Base-by-base conservation (phyloP, 1,140 invertebrate species). In the Diachasmimorpha longicaudata region DNA sequence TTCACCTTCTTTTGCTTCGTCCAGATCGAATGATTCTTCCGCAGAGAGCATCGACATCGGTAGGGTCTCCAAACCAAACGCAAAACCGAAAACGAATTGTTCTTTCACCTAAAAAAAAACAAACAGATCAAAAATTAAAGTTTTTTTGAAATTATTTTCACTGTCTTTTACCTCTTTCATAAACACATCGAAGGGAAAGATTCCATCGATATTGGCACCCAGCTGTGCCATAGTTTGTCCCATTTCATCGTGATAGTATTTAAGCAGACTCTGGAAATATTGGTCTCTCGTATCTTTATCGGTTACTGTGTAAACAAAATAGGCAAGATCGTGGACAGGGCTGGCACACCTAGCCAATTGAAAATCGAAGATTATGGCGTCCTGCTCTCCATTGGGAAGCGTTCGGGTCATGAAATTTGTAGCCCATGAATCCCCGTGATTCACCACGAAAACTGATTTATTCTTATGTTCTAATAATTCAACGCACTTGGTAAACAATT, bases 391-490 rank as follows among this genome's bases (percentile, higher is more conserved):
- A 10, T 81, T 79, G 8, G 87, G 78, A 4, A 85, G 77, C 72
- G 91, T 90, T 75, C 90, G 89, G 11, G 91, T 90, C 6, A 95
- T 81, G 80, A 94, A 94, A 82, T 95, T 95, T 36, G 93, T 93
- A 0, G 91, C 90, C 93, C 93, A 95, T 37, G 91, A 91, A 84
- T 95, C 94, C 0, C 94, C 93, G 72, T 94, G 93, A 6, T 89
- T 90, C 16, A 94, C 89, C 0, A 93, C 91, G 37, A 89, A 91
- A 39, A 88, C 86, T 69, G 79, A 74, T 19, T 68, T 44, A 31
- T 86, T 44, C 46, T 4, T 67, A 9, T 6, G 48, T 37, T 39
- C 23, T 69, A 82, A 86, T 9, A 87, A 77, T 46, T 84, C 58
- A 4, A 36, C n/a, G 63, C 73, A 82, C 67, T 81, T 85, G 67